phyloP scores from a whole-genome alignment of 2,888 invertebrate species.

The Hemithea aestivaria region DNA sequence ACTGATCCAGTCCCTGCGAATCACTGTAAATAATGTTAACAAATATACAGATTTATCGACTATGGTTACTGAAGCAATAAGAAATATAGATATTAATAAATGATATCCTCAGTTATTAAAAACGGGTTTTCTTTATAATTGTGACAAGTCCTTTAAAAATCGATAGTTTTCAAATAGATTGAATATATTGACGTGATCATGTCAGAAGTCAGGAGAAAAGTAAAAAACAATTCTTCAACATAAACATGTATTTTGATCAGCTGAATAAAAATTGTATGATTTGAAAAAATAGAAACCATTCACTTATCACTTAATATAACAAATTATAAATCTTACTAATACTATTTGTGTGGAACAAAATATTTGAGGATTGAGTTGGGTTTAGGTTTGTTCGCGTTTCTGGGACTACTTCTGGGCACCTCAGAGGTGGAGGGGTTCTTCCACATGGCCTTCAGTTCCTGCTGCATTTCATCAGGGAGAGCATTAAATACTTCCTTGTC shows the following conservation, averaged over 20 bases:
- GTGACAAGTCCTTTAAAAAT: too few species aligned
- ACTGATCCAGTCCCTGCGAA: slow-evolving; percentile 77
- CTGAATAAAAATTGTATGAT: slow-evolving; percentile 77
- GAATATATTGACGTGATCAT: too few species aligned
- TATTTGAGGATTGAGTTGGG: slow-evolving; percentile 83
- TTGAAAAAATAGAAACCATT: slow-evolving; percentile 80
- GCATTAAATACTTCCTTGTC: slow-evolving; percentile 85
- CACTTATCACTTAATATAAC: slow-evolving; percentile 77
- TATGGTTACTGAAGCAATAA: slow-evolving; percentile 82
- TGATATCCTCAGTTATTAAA: slow-evolving; percentile 64
- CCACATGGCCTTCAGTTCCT: slow-evolving; percentile 86
- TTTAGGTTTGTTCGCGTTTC: slow-evolving; percentile 76
- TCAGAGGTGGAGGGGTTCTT: slow-evolving; percentile 70
- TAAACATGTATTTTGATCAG: slow-evolving; percentile 78
- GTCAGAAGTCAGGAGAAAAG: too few species aligned
- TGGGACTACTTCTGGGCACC: slow-evolving; percentile 62
- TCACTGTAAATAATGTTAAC: slow-evolving; percentile 77
- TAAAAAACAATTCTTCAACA: slow-evolving; percentile 58
- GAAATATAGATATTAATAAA: slow-evolving; percentile 77
- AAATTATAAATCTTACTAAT: slow-evolving; percentile 72
- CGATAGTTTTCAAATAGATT: too few species aligned
- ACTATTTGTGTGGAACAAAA: slow-evolving; percentile 83
- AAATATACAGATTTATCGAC: slow-evolving; percentile 79
- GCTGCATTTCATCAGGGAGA: slow-evolving; percentile 84
- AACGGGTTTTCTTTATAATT: slow-evolving; percentile 40